Base-by-base conservation (phyloP, 2,797 vertebrate species). In the Diceros bicornis region DNA sequence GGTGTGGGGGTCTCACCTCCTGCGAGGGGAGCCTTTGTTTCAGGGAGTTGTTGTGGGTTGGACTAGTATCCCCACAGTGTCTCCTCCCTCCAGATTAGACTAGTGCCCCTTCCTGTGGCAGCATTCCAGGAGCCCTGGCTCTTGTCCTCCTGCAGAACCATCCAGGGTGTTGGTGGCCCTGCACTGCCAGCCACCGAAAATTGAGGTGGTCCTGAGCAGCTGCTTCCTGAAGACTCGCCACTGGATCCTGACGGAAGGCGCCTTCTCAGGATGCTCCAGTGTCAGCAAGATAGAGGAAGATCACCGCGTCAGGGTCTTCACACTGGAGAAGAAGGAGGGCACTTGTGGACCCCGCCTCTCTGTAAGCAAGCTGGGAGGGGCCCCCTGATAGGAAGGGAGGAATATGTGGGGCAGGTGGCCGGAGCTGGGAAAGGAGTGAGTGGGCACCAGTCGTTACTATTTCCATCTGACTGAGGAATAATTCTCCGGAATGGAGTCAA, bases 211-310 rank as follows among this genome's bases (percentile, higher is more conserved):
- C 37, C 86, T 97, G 27, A 91, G 72, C 71, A 81, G 55, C 94
- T 96, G 68, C 55, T 96, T 97, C 72, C 89, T 97, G 86, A 72
- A 93, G 50, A 93, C 86, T 78, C 34, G 0, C 16, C 61, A 55
- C 86, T 96, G 91, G 95, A 59, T 62, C 52, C 95, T 82, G 34
- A 62, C 4, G 17, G 8, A 89, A n/a, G 47, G 61, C 14, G 9
- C 78, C 82, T 93, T 96, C 72, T 66, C 50, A 4, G 62, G 34
- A 23, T 97, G 89, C 88, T 66, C 66, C 69, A 85, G 27, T 1
- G 32, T 59, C 61, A 64, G 29, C 7, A 57, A 52, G 66, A 69
- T 29, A 41, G 37, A 93, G 41, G 61, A 93, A 20, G 93, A 81
- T 37, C n/a, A 0, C 72, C 17, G 32, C 29, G 86, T 52, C n/a